Evolutionary conservation across 2,797 vertebrate genomes (phyloP).

Genomic region (Enteromius mattozi): DNA sequence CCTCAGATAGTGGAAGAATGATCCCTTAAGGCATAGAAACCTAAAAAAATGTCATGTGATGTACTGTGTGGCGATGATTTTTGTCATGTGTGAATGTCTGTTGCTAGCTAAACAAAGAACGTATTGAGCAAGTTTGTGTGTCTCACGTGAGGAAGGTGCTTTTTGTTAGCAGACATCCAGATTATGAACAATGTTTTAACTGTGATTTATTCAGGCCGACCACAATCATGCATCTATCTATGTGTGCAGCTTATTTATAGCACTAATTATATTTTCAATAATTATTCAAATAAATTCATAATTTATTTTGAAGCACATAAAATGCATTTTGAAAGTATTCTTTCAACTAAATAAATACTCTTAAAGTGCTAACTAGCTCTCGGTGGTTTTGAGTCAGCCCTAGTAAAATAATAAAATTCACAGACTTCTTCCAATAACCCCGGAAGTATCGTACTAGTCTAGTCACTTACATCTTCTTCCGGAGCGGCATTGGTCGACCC

Average conservation of each 20-base stretch:
- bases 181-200: constrained; percentile 1
- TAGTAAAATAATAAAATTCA: too few species aligned
- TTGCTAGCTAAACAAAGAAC: constrained; percentile 5
- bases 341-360: too few species aligned
- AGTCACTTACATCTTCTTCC: not conserved
- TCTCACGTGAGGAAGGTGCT: constrained; percentile 18
- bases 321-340: not conserved
- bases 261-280: not conserved
- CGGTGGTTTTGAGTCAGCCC: too few species aligned
- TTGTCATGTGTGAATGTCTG: not conserved
- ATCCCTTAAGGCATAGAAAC: not conserved
- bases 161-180: constrained; percentile 1
- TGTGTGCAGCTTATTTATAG: not conserved
- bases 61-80: constrained; percentile 6
- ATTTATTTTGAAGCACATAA: not conserved
- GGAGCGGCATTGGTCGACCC: constrained; percentile 6
- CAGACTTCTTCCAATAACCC: not conserved
- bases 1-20: not conserved
- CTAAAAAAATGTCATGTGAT: constrained; percentile 40
- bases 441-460: not conserved
- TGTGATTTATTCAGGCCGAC: not conserved
- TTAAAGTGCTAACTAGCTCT: not conserved
- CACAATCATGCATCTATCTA: not conserved
- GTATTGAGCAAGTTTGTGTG: constrained; percentile 9
- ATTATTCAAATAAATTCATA: too few species aligned